Evolutionary conservation across 2,797 vertebrate genomes (phyloP), one percentile per base, ranked within the genome.

Genomic region (Crocodylus rhombifer): DNA sequence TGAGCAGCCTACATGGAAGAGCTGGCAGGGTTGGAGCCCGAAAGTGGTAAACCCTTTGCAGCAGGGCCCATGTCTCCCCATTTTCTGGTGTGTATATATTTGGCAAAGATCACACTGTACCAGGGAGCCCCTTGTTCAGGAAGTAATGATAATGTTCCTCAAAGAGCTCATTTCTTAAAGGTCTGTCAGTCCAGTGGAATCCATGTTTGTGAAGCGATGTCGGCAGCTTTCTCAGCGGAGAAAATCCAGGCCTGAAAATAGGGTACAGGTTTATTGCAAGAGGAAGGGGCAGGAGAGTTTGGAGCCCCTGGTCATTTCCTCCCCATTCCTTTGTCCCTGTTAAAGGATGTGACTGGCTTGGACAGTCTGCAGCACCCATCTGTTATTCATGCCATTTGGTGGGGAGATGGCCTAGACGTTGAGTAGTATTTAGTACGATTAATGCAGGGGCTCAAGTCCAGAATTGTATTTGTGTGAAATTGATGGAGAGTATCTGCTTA

Each of bases 41-140:
- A 80, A 82, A 80, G 25, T n/a, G 94, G 69, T 81, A 1, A 11
- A 85, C 62, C 2, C 91, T 92, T 80, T 80, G 73, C 91, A 91
- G 84, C 65, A 88, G 75, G 74, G 84, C 30, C 84, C 60, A 17
- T 92, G 13, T 63, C 55, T 82, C 90, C 89, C 71, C 94, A 82
- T 95, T 94, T 30, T 91, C 82, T 87, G 67, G 58, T 94, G 95
- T 95, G 90, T 95, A 97, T 97, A 95, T 96, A 95, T 89, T 95
- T 97, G 82, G 80, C 89, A 64, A 90, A 80, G 84, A 82, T 87
- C 30, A 60, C 0, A 4, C 80, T 76, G n/a, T 77, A 62, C 42
- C 60, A 91, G 82, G 64, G 80, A 82, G 76, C 87, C 90, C 73
- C 84, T 91, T 61, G 84, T 93, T 89, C 87, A 86, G 88, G 91